Percentiles rank a stretch among this genome's conserved stretches.
Conservation (phyloP, 2,888 invertebrate species). For the Folsomia candida region DNA sequence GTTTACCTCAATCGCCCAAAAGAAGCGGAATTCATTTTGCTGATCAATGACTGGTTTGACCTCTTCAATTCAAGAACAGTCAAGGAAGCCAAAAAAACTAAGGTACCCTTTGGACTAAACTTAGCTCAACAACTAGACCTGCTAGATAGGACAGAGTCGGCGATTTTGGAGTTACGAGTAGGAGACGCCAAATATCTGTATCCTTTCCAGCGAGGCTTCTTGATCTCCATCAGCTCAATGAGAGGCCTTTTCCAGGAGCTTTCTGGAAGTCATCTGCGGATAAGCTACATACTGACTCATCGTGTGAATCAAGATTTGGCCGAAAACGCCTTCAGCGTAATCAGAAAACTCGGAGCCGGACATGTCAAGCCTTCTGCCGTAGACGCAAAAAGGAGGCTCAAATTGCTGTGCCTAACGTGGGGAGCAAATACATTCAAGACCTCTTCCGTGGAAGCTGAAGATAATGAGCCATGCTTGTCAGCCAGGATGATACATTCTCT, state of each 20-base stretch:
- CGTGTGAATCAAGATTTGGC: slow-evolving; percentile 10
- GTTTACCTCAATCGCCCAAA: neutral
- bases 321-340: slow-evolving; percentile 10
- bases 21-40: slow-evolving; percentile 19
- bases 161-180: neutral
- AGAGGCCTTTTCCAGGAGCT: neutral
- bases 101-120: neutral
- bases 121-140: neutral
- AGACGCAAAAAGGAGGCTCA: neutral
- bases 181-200: neutral
- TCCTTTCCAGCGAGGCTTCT: slow-evolving; percentile 1
- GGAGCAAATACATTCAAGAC: neutral
- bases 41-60: slow-evolving; percentile 30
- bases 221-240: slow-evolving; percentile 11
- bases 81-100: neutral
- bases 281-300: slow-evolving; percentile 1
- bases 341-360: neutral
- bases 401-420: neutral
- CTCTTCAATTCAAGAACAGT: slow-evolving; percentile 21
- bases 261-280: neutral
- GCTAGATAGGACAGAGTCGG: neutral
- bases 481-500: neutral
- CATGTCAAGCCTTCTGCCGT: neutral
- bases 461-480: neutral
- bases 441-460: neutral